Evolutionary conservation across 2,797 vertebrate genomes (phyloP), one percentile per base, ranked within the genome.

Genomic region (Platyrinchus mystaceus): DNA sequence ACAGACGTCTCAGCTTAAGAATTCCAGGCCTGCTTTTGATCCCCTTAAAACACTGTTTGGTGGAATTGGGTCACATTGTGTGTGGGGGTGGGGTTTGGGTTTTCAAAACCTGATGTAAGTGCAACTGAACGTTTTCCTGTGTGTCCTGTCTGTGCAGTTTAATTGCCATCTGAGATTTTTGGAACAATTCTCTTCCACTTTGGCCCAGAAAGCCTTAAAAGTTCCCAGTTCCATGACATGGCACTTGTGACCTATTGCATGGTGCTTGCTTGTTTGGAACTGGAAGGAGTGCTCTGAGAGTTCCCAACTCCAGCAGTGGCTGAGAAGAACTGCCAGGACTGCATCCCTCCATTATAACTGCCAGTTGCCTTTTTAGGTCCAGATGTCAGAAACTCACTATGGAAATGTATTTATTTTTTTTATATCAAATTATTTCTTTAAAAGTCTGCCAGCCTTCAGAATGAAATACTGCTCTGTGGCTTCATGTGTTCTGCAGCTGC

Each of bases 401-500:
- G 58, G 71, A 87, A 75, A 81, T 62, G 4, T 68, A 68, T 89
- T 80, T 93, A 15, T 41, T 41, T 49, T 93, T 95, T 82, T 91
- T 58, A 63, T 93, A 93, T 58, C 44, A 41, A 64, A 56, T 79
- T 5, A 44, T 86, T 91, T 92, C 73, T 96, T 92, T 93, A 88
- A 58, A 94, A 91, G 73, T 50, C 89, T 94, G 85, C 85, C 85
- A 91, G 2, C 30, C 37, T 86, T 88, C 23, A 49, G 32, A 90
- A 43, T 81, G 49, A 79, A 53, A 84, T 91, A 53, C 16, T 77
- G 19, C 74, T 89, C 21, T 79, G 34, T 86, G 73, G 77, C 66
- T 94, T 94, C 70, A 84, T 85, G 34, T 96, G 84, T 87, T 94
- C 58, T 81, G 59, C 91, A 91, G 91, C 89, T 94, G 94, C 74